A percentile compares a stretch with the other conserved stretches of the same genome.
phyloP scores from a whole-genome alignment of 2,888 invertebrate genomes.

The Cremastobaeus sp. region DNA sequence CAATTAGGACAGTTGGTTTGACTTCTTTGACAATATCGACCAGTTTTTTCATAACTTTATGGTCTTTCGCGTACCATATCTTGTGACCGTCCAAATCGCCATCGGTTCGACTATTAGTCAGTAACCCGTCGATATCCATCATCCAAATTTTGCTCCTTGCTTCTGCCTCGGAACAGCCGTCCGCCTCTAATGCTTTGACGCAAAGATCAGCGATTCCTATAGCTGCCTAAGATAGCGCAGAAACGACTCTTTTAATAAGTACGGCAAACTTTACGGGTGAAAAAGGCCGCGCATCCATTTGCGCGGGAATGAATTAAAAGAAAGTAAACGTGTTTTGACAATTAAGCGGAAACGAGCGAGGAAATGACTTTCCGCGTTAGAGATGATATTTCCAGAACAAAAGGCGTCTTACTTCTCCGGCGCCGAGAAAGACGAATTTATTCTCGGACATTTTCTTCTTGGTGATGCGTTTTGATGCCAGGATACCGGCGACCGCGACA shows the following conservation, averaged over 20 bases:
- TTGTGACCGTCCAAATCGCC: slow-evolving; percentile 86
- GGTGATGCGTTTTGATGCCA: slow-evolving; percentile 88
- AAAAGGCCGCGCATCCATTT: no score
- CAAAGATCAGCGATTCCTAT: slow-evolving; percentile 95
- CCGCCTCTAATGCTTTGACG: slow-evolving; percentile 91
- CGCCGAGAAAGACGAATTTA: slow-evolving; percentile 93
- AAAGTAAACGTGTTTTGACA: slow-evolving; percentile 33
- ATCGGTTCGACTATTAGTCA: slow-evolving; percentile 84
- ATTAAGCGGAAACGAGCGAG: slow-evolving; percentile 42
- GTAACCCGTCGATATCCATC: slow-evolving; percentile 95
- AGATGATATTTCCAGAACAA: slow-evolving; percentile 28
- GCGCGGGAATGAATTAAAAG: slow-evolving; percentile 4
- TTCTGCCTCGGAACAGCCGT: slow-evolving; percentile 82
- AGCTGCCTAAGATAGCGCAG: slow-evolving; percentile 85
- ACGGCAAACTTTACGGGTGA: no score
- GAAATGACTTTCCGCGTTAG: slow-evolving; percentile 25
- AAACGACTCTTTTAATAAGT: no score
- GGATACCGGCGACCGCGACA: slow-evolving; percentile 95
- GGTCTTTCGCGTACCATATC: slow-evolving; percentile 86
- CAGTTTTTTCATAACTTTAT: slow-evolving; percentile 88
- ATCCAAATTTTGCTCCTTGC: slow-evolving; percentile 95
- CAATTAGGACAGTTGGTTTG: slow-evolving; percentile 93
- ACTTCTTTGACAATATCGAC: slow-evolving; percentile 88
- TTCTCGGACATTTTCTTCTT: slow-evolving; percentile 91
- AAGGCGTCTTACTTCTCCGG: slow-evolving; percentile 82